phyloP scores from a whole-genome alignment of 2,888 invertebrate genomes.

The Incurvaria masculella region DNA sequence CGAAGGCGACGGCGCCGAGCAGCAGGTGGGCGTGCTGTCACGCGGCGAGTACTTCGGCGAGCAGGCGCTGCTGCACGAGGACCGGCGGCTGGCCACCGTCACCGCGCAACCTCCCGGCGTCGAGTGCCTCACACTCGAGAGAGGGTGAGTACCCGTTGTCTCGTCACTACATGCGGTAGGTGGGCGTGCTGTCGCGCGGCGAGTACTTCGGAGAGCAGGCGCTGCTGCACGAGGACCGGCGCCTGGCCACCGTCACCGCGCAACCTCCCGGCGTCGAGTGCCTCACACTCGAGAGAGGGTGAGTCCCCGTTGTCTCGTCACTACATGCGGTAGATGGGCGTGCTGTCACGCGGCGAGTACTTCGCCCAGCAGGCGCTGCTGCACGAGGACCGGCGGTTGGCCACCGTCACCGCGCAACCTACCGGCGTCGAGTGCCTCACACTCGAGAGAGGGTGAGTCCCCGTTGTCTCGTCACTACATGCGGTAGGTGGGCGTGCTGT shows the following conservation, averaged over 20 bases:
- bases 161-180: conserved; percentile 75
- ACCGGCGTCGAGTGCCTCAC: too few species aligned
- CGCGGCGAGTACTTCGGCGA: conserved; percentile 89
- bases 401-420: conserved; percentile 73
- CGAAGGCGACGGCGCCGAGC: conserved; percentile 57
- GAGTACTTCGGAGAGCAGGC: conserved; percentile 91
- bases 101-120: conserved; percentile 81
- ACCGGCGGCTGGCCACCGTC: conserved; percentile 85
- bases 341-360: conserved; percentile 65
- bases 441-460: too few species aligned
- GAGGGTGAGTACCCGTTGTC: conserved; percentile 59
- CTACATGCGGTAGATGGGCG: conserved; percentile 61
- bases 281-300: conserved; percentile 82
- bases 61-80: conserved; percentile 80
- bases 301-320: too few species aligned
- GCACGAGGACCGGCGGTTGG: conserved; percentile 72
- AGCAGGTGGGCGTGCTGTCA: conserved; percentile 65
- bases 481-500: too few species aligned
- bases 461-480: too few species aligned
- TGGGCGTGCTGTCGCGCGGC: conserved; percentile 77
- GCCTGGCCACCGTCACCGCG: conserved; percentile 90
- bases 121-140: conserved; percentile 83
- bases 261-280: conserved; percentile 82
- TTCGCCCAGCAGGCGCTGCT: conserved; percentile 77
- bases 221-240: conserved; percentile 75